Conservation (phyloP, 2,113 vertebrate genomes). For the Hyla sarda region DNA sequence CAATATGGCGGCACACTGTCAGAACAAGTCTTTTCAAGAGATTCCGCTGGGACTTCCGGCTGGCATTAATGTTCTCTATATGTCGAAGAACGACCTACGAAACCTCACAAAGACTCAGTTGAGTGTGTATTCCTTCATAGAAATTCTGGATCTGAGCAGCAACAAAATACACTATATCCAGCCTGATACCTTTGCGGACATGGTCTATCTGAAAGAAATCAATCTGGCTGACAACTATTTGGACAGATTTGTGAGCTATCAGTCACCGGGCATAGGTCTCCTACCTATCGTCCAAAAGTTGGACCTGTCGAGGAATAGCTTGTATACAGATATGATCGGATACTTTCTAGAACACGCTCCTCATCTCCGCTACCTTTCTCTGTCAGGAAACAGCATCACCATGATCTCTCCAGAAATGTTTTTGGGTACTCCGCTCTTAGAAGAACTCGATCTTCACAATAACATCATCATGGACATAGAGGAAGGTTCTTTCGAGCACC, state of each 20-base stretch:
- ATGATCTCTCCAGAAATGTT: slow-evolving; percentile 80
- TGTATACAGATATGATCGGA: slow-evolving; percentile 84
- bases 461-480: slow-evolving; percentile 96
- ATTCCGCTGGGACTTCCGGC: slow-evolving; percentile 75
- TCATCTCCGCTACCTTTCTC: slow-evolving; percentile 76
- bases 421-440: slow-evolving; percentile 71
- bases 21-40: slow-evolving; percentile 73
- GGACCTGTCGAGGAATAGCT: slow-evolving; percentile 88
- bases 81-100: slow-evolving; percentile 85
- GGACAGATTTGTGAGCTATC: slow-evolving; percentile 71
- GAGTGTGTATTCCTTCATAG: slow-evolving; percentile 72
- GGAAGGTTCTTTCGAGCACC: slow-evolving; percentile 85
- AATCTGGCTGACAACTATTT: slow-evolving; percentile 86
- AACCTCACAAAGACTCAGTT: slow-evolving; percentile 77
- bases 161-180: slow-evolving; percentile 88
- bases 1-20: slow-evolving; percentile 80
- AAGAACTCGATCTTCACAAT: slow-evolving; percentile 84
- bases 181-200: slow-evolving; percentile 78
- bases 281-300: slow-evolving; percentile 76
- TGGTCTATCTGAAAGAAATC: slow-evolving; percentile 79
- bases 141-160: slow-evolving; percentile 79
- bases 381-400: slow-evolving; percentile 89
- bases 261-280: slow-evolving; percentile 71
- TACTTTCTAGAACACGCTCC: slow-evolving; percentile 82
- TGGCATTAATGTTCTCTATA: slow-evolving; percentile 78